A percentile compares a stretch with the other conserved stretches of the same genome.
phyloP scores from a whole-genome alignment of 2,113 vertebrate genomes.

The Austrofundulus limnaeus region DNA sequence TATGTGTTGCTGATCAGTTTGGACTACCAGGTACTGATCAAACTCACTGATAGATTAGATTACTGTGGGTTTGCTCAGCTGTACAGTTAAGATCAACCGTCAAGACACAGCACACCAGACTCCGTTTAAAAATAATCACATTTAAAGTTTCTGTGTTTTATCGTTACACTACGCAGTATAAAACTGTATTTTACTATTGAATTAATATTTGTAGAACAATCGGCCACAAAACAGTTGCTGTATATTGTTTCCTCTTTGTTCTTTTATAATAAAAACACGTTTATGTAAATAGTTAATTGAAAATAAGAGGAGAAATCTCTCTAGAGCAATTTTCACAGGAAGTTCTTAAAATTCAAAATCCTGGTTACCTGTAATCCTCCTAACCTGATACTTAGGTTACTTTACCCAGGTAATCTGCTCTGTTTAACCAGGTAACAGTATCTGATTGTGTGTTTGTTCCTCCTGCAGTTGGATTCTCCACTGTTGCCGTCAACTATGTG shows the following conservation, averaged over 20 bases:
- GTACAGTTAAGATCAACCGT: too few species aligned
- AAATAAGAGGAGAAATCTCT: too few species aligned
- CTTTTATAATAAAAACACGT: too few species aligned
- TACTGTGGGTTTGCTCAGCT: not conserved
- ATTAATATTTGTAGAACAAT: too few species aligned
- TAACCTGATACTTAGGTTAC: not conserved
- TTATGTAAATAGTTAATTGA: too few species aligned
- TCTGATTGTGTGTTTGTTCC: not conserved
- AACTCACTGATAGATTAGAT: too few species aligned
- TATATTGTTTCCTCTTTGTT: too few species aligned
- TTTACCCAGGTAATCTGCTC: not conserved
- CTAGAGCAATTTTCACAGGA: too few species aligned
- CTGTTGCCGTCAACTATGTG: constrained; percentile 76
- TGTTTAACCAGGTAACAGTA: too few species aligned
- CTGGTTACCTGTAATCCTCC: not conserved
- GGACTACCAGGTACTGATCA: not conserved
- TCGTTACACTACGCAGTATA: too few species aligned
- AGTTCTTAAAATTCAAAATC: not conserved
- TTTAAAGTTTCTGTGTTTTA: not conserved
- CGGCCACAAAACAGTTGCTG: too few species aligned
- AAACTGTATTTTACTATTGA: too few species aligned
- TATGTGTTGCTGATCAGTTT: not conserved
- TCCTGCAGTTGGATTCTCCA: constrained; percentile 78
- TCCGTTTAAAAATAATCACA: not conserved
- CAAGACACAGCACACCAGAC: not conserved